These are phyloP conservation scores for Crotalus helleri DNA, from an alignment of 2,113 vertebrate species.

Conservation along the genomic window DNA sequence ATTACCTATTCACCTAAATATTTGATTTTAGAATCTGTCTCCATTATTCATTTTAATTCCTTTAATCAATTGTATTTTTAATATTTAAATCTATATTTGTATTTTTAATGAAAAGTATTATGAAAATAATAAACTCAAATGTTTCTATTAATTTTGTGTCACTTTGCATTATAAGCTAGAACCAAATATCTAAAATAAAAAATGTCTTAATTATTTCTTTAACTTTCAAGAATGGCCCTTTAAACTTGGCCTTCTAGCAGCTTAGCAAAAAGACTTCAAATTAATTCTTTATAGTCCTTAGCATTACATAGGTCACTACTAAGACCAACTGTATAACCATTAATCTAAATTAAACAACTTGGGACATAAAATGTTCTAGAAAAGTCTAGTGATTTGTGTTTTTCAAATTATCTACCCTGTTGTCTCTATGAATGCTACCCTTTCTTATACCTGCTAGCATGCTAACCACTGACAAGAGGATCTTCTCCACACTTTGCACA, in stretches of 20 bases:
- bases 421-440: neutral
- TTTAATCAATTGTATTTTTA: neutral
- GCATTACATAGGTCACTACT: neutral
- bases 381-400: neutral
- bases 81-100: neutral
- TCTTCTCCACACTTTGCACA: slow-evolving; percentile 97
- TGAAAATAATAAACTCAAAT: neutral
- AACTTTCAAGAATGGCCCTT: neutral
- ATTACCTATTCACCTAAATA: neutral
- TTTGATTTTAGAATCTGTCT: neutral
- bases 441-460: slow-evolving; percentile 87
- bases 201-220: neutral
- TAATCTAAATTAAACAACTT: neutral
- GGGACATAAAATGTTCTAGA: neutral
- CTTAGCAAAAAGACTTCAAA: neutral
- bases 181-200: neutral
- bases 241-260: neutral
- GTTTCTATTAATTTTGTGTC: neutral
- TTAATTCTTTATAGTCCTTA: neutral
- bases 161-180: neutral
- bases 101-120: neutral
- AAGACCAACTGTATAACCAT: neutral
- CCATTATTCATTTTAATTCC: neutral
- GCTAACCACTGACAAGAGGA: slow-evolving; percentile 93
- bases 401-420: neutral